Evolutionary conservation across 2,888 invertebrate genomes (phyloP).

Genomic region (Phengaris alcon): DNA sequence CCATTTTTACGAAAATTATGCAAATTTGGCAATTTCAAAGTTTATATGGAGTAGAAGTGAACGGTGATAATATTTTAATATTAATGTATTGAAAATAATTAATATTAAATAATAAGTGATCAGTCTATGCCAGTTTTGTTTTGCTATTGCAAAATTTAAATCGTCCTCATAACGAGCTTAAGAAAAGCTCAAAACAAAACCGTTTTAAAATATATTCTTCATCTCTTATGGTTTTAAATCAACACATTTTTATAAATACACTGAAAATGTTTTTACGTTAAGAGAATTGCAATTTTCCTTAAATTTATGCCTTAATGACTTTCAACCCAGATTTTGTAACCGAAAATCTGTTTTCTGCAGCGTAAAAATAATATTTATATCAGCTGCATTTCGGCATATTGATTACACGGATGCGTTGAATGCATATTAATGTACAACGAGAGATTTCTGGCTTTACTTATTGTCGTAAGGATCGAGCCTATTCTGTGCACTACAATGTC

Average conservation of each 20-base stretch:
- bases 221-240: not conserved
- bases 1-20: too few species aligned
- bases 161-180: too few species aligned
- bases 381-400: not conserved
- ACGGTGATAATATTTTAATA: too few species aligned
- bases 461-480: too few species aligned
- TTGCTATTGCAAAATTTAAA: too few species aligned
- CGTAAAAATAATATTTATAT: slow-evolving; percentile 13
- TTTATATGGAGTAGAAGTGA: too few species aligned
- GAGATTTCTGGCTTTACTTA: too few species aligned
- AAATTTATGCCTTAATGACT: slow-evolving; percentile 11
- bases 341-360: slow-evolving; percentile 12
- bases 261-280: not conserved
- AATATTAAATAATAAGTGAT: too few species aligned
- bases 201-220: not conserved
- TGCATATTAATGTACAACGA: not conserved
- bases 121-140: too few species aligned
- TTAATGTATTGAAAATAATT: too few species aligned
- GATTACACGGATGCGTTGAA: not conserved
- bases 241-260: not conserved
- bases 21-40: too few species aligned
- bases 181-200: not conserved
- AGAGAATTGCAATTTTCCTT: slow-evolving; percentile 8
- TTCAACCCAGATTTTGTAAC: slow-evolving; percentile 1
- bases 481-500: too few species aligned